phyloP scores from a whole-genome alignment of 2,113 vertebrate species.

The Macrotis lagotis region DNA sequence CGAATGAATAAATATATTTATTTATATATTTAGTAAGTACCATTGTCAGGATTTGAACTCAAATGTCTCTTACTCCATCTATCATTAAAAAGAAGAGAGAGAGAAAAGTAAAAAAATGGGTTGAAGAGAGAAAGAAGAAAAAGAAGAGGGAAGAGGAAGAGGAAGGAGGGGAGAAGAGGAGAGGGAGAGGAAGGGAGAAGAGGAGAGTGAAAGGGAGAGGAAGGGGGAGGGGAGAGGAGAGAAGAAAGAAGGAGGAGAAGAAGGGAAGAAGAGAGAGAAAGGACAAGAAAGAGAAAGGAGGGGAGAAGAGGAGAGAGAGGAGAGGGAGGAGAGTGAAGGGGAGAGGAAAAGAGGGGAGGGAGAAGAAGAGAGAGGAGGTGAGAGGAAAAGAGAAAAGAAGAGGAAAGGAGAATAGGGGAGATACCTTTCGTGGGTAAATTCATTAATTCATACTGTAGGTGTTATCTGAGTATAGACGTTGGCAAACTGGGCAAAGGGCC shows the following conservation, averaged over 20 bases:
- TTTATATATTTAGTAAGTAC: neutral
- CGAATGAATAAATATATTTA: neutral
- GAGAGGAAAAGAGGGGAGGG: neutral
- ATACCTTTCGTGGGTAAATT: too few relatives aligned
- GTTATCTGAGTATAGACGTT: neutral
- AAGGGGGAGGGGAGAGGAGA: neutral
- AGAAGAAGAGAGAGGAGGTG: neutral
- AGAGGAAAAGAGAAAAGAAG: too few relatives aligned
- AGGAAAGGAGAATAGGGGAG: neutral
- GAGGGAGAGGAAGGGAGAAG: too few relatives aligned
- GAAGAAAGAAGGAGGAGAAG: neutral
- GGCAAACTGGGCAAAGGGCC: neutral
- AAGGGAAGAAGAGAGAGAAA: neutral
- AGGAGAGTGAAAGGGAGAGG: neutral
- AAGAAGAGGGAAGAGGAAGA: neutral
- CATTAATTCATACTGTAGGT: neutral
- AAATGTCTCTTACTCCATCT: neutral
- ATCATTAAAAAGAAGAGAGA: neutral
- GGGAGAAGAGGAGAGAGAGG: rapidly evolving
- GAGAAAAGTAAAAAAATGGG: neutral
- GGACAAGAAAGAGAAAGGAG: rapidly evolving
- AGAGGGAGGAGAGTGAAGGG: neutral
- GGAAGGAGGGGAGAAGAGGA: too few relatives aligned
- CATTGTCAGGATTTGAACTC: neutral
- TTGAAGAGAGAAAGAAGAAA: neutral